Base-by-base conservation (phyloP, 2,888 invertebrate species). In the Drosophila infuscata region DNA sequence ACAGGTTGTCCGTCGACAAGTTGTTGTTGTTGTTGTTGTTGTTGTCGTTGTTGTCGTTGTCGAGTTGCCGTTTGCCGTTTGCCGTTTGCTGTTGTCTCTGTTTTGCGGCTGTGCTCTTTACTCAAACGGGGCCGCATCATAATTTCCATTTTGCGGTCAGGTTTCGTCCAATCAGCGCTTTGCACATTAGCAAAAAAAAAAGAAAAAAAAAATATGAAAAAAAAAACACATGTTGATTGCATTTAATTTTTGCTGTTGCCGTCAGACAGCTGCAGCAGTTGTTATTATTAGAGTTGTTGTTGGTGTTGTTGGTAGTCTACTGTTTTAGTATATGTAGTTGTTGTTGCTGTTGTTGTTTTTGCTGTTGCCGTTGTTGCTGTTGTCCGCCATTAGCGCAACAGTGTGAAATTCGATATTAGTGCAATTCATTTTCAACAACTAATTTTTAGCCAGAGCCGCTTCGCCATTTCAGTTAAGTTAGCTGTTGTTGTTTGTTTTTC, bases 341-440 rank as follows among this genome's bases (percentile, higher is more conserved):
- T 64, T 69, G 63, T 66, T 71, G 63, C 60, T 60, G 67, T n/a
- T 57, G 69, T 2, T 43, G 74, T 56, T 68, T 66, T 57, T 71
- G 75, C 32, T 38, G 79, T 51, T 70, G 78, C 52, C 58, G 70
- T 66, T 79, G 81, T 41, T 67, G 77, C 67, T 69, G 68, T 57
- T 70, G 75, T 71, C 81, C 66, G 90, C 90, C 90, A 90, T 90
- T 90, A 91, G 89, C 90, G 85, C 78, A 77, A 62, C 80, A 83
- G 90, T 91, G 90, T 87, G 91, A 91, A 91, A 89, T 89, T 89
- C 82, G 81, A 89, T 91, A 87, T 89, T 86, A 88, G 88, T 90
- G 91, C 90, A 91, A 90, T 88, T 91, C 84, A 86, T 90, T 89
- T 87, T 89, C 82, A 88, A 76, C 89, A 88, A 87, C 89, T 85